Percentiles rank a stretch among this genome's conserved stretches.
phyloP scores from a whole-genome alignment of 1,140 invertebrate genomes.

The Tachypleus tridentatus region DNA sequence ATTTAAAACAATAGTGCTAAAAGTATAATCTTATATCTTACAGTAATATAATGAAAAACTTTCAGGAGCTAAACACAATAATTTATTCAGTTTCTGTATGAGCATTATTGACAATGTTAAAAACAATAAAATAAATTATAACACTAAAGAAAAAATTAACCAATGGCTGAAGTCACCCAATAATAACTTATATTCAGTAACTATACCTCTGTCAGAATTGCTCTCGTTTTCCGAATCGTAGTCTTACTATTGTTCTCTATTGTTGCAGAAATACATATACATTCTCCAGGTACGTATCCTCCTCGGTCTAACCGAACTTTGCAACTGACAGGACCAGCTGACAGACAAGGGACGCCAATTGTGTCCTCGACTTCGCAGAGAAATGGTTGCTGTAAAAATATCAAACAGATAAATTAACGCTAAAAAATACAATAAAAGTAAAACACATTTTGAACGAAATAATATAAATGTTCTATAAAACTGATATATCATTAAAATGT shows the following conservation, averaged over 20 bases:
- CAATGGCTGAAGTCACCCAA: not conserved
- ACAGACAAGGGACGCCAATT: slow-evolving; percentile 70
- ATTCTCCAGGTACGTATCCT: slow-evolving; percentile 86
- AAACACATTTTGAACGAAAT: no score
- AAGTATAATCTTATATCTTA: no score
- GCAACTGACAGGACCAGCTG: slow-evolving; percentile 65
- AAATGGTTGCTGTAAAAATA: slow-evolving; percentile 63
- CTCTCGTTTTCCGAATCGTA: slow-evolving; percentile 56
- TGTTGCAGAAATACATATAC: slow-evolving; percentile 68
- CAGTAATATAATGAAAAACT: no score
- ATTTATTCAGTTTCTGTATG: no score
- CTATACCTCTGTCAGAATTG: slow-evolving; percentile 62
- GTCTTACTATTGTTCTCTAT: slow-evolving; percentile 75
- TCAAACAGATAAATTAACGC: slow-evolving; percentile 3
- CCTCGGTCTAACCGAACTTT: slow-evolving; percentile 75
- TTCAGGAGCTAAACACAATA: no score
- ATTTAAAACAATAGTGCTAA: no score
- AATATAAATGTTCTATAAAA: no score
- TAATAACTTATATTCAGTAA: not conserved
- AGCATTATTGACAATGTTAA: no score
- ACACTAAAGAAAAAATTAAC: not conserved
- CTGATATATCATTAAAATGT: no score
- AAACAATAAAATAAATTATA: not conserved
- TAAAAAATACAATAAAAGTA: no score
- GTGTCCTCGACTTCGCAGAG: slow-evolving; percentile 81